Evolutionary conservation across 2,888 invertebrate species (phyloP).

Genomic region (Bellardia bayeri): DNA sequence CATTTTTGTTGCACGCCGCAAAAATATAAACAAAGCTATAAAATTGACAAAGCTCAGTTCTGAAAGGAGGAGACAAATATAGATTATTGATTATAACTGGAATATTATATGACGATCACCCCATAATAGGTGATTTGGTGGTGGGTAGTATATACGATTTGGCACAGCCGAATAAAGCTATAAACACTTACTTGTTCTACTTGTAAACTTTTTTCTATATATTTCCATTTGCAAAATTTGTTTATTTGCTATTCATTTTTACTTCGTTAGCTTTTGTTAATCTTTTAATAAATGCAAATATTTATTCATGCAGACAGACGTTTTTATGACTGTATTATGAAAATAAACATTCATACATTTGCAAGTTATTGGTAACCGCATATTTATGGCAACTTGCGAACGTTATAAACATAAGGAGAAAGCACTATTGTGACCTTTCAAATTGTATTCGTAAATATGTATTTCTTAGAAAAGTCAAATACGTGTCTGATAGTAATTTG

Average conservation of each 20-base stretch:
- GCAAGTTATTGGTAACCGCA: background rate
- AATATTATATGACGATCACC: too few species aligned
- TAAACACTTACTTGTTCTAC: too few species aligned
- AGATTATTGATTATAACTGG: too few species aligned
- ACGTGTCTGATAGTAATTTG: conserved; percentile 63
- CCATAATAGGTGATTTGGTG: too few species aligned
- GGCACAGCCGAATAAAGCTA: too few species aligned
- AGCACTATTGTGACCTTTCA: conserved; percentile 47
- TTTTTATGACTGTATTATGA: conserved; percentile 53
- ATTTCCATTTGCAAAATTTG: background rate
- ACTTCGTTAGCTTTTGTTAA: conserved; percentile 42
- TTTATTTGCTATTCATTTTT: conserved; percentile 15
- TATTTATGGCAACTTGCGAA: conserved; percentile 30
- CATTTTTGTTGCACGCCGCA: too few species aligned
- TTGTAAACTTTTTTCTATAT: background rate
- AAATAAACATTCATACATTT: conserved; percentile 29
- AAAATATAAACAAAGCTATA: too few species aligned
- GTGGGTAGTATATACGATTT: too few species aligned
- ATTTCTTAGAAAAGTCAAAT: conserved; percentile 54
- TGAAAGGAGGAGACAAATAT: too few species aligned
- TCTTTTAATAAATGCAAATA: conserved; percentile 53
- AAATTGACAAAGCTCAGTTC: too few species aligned
- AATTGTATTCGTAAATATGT: conserved; percentile 50
- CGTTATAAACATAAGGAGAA: conserved; percentile 10
- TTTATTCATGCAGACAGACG: background rate